Conservation (phyloP, 2,797 vertebrate species). For the Sorex maritimensis region DNA sequence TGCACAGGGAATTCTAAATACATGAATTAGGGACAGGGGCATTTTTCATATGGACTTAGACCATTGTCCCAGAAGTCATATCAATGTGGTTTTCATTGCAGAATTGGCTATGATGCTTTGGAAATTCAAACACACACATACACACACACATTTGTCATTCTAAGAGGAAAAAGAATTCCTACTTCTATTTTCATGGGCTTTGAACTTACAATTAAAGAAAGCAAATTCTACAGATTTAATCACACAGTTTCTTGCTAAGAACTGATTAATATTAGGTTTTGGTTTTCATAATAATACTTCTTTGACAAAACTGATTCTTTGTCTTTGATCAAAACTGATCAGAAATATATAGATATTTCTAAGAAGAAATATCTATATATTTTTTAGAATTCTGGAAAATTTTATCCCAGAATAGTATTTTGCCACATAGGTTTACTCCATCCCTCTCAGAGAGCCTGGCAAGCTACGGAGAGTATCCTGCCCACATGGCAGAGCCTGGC, state of each 20-base stretch:
- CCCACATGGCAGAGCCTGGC: too few species aligned
- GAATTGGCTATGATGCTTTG: not conserved
- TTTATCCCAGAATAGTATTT: too few species aligned
- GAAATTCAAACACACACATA: not conserved
- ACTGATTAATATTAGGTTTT: not conserved
- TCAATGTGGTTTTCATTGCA: not conserved
- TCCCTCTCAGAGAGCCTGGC: too few species aligned
- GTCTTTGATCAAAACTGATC: not conserved
- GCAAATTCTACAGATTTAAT: not conserved
- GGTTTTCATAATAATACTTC: not conserved
- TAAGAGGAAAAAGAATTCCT: not conserved
- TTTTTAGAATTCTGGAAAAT: too few species aligned
- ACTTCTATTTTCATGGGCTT: not conserved
- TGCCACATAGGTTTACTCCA: too few species aligned
- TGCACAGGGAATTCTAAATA: not conserved
- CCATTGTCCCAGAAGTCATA: not conserved
- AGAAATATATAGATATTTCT: too few species aligned
- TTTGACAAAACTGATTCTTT: conserved; percentile 15
- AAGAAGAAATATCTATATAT: too few species aligned
- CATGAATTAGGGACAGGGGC: not conserved
- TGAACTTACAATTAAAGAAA: conserved; percentile 37
- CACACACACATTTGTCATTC: not conserved
- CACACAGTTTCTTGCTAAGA: not conserved
- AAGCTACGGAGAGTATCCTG: too few species aligned
- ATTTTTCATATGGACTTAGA: not conserved